Percentiles rank a stretch among this genome's conserved stretches.
Evolutionary conservation across 2,113 vertebrate species (phyloP).

Genomic region (Poeciliopsis prolifica): DNA sequence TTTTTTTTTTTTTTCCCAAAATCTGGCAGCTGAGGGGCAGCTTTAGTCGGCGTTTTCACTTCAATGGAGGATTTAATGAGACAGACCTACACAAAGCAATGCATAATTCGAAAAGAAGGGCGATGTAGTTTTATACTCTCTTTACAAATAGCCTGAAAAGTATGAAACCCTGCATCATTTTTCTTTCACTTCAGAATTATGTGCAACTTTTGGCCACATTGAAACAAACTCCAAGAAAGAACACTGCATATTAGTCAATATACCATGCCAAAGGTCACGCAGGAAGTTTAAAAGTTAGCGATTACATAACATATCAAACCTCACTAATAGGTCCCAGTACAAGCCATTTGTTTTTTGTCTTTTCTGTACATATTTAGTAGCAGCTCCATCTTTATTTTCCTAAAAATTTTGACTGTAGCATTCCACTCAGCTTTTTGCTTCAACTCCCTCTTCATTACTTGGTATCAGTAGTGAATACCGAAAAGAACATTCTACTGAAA

Average conservation of each 20-base stretch:
- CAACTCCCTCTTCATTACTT: slow-evolving; percentile 2
- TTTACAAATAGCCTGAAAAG: no score
- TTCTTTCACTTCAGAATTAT: neutral
- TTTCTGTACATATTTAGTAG: neutral
- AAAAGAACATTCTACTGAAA: neutral
- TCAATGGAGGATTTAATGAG: no score
- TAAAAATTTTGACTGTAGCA: neutral
- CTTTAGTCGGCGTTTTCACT: no score
- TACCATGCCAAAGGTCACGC: neutral
- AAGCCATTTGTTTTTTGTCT: neutral
- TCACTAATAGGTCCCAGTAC: neutral
- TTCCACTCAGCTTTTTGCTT: neutral
- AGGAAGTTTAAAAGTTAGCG: neutral
- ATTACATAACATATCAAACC: neutral
- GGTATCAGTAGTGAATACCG: neutral
- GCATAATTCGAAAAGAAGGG: no score
- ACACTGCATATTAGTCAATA: neutral
- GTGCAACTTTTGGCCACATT: neutral
- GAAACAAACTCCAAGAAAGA: neutral
- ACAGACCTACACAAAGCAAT: no score
- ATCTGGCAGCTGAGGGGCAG: no score
- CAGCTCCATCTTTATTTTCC: neutral
- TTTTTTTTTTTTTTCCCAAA: no score
- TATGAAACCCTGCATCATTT: no score
- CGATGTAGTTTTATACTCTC: no score